A percentile compares a stretch with the other conserved stretches of the same genome.
phyloP scores from a whole-genome alignment of 2,888 invertebrate genomes.

The Anthrax anthrax region DNA sequence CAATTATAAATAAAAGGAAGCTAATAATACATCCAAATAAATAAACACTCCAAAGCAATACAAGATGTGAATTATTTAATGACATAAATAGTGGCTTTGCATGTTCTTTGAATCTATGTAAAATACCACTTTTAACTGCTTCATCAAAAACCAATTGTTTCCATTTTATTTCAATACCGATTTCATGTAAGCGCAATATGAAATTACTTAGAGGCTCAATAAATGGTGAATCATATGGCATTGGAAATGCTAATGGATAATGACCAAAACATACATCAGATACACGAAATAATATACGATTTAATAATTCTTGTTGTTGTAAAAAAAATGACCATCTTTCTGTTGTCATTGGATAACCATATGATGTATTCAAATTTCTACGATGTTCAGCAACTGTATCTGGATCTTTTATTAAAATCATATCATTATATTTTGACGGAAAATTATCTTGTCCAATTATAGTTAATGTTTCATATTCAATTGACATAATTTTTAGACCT shows the following conservation, averaged over 20 bases:
- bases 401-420: conserved; percentile 8
- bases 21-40: not conserved
- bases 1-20: not conserved
- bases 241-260: conserved; percentile 16
- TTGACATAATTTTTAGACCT: conserved; percentile 13
- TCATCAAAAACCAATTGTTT: not conserved
- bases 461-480: conserved; percentile 16
- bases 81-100: not conserved
- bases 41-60: conserved; percentile 2
- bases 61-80: not conserved
- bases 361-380: conserved; percentile 4
- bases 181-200: conserved; percentile 13
- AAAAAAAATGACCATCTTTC: conserved; percentile 18
- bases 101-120: not conserved
- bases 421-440: conserved; percentile 12
- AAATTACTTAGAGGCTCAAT: conserved; percentile 17
- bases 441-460: conserved; percentile 16
- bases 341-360: conserved; percentile 14
- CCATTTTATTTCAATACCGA: conserved; percentile 19
- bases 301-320: conserved; percentile 16
- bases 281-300: conserved; percentile 14
- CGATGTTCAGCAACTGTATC: conserved; percentile 6
- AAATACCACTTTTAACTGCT: not conserved
- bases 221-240: conserved; percentile 18
- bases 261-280: conserved; percentile 16